Base-by-base conservation (phyloP, 2,797 vertebrate species). In the Tenualosa thibaudeaui region DNA sequence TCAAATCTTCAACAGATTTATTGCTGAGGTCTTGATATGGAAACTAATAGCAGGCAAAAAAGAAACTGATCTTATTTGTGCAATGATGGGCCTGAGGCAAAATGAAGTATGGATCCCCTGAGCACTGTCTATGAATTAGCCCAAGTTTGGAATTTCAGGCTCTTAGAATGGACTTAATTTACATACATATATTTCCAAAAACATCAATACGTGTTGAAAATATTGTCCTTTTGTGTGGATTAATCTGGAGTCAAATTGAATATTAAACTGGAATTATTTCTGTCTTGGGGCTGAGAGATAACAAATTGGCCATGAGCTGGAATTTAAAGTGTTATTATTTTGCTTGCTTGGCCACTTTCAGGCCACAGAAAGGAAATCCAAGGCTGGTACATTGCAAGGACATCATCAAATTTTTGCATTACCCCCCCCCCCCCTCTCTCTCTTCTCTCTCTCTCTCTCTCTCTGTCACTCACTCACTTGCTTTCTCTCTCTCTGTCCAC, bases 401-500 rank as follows among this genome's bases (percentile, higher is more conserved):
- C 62, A 82, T 78, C 54, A 43, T 62, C 87, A 82, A 13, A 58
- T 24, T 88, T 84, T 84, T 78, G 65, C n/a, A 78, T 78, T 78
- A 43, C 15, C 7, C 60, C 19, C 58, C 19, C 56, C 19, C 17
- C 3, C 56, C 3, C 7, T 46, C 13, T 53, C 51, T 53, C 51
- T 53, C 51, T 53, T 10, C 43, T 51, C 56, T 26, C 24, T 26
- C 22, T 19, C 22, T 85, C 54, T 58, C 54, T 58, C 54, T 58
- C 54, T 60, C 58, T 60, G 5, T 60, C 60, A 24, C 22, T 24
- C 10, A 19, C 54, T 60, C 22, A 24, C 58, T n/a, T 5, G 24
- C 58, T 9, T 6, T n/a, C 22, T 60, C 50, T 60, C 51, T 75
- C 58, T 37, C 65, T 68, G 26, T 13, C 26, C 37, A 43, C 68